These are phyloP conservation scores for Anneissia japonica DNA, from an alignment of 35 echinoderm and acorn worm species.

Conservation along the genomic window DNA sequence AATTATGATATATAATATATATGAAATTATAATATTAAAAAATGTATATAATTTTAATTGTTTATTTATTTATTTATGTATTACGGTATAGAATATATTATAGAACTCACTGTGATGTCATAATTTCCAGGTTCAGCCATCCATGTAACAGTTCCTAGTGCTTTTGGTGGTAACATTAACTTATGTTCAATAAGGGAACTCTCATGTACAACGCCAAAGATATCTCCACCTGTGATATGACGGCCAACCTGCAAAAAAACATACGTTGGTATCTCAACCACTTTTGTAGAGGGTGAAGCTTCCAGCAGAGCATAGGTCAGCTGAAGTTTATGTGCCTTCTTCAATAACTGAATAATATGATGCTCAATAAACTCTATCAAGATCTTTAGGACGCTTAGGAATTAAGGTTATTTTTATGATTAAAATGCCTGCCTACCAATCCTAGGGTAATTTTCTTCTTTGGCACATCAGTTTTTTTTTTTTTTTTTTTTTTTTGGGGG, in stretches of 20 bases:
- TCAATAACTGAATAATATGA: too few species aligned
- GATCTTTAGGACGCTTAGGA: too few species aligned
- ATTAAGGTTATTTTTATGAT: too few species aligned
- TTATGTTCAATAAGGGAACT: conserved; percentile 95
- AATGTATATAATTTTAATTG: not conserved
- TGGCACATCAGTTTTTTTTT: too few species aligned
- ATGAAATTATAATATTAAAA: not conserved
- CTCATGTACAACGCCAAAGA: conserved; percentile 80
- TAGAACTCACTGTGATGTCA: conserved; percentile 70
- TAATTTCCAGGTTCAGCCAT: conserved; percentile 71
- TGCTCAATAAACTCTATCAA: too few species aligned
- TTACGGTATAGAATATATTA: not conserved
- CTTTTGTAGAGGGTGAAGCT: too few species aligned
- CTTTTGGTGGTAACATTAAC: conserved; percentile 82
- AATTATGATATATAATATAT: not conserved
- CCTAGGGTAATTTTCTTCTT: too few species aligned
- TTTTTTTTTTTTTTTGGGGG: too few species aligned
- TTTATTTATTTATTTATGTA: not conserved
- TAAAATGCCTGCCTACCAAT: too few species aligned
- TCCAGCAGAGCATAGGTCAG: too few species aligned
- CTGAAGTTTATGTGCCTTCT: too few species aligned
- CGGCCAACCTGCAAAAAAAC: conserved; percentile 60
- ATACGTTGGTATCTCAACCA: too few species aligned
- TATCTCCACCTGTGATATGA: conserved; percentile 97
- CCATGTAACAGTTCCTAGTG: conserved; percentile 81